Conservation (phyloP, 2,113 vertebrate genomes). For the Mesembrinibis cayennensis region DNA sequence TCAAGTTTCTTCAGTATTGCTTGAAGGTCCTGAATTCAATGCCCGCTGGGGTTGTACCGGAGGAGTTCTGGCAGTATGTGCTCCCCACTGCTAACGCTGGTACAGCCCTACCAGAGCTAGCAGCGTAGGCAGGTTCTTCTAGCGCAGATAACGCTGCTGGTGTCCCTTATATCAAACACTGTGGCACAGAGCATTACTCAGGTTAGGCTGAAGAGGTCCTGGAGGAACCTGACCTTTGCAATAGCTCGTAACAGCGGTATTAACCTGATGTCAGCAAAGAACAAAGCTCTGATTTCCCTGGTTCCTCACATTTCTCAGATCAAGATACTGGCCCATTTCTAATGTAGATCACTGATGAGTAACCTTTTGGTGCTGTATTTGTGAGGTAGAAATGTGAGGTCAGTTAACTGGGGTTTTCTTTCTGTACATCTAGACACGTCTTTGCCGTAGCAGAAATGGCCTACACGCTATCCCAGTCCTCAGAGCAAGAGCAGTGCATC, state of each 20-base stretch:
- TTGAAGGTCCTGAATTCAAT: background rate
- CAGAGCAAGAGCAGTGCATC: constrained; percentile 81
- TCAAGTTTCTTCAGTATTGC: background rate
- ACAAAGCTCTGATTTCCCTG: background rate
- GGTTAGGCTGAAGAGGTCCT: background rate
- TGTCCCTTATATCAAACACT: background rate
- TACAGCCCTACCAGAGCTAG: background rate
- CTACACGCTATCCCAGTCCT: constrained; percentile 76
- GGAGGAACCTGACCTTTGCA: background rate
- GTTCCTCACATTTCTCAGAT: background rate
- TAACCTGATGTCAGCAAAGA: background rate
- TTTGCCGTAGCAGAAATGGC: constrained; percentile 84
- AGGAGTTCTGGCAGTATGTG: background rate
- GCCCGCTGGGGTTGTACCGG: background rate
- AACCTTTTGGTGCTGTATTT: background rate
- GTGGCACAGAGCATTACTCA: background rate
- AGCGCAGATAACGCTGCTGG: background rate
- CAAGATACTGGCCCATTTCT: background rate
- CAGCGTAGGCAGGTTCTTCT: background rate
- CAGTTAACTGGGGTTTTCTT: background rate
- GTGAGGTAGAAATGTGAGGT: background rate
- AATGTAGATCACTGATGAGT: background rate
- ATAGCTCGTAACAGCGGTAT: background rate
- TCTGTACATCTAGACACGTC: constrained; percentile 78
- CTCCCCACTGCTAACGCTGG: background rate